These are phyloP conservation scores for Epizoanthus illoricatus DNA, from an alignment of 92 coral and sea anemone species.

Conservation along the genomic window DNA sequence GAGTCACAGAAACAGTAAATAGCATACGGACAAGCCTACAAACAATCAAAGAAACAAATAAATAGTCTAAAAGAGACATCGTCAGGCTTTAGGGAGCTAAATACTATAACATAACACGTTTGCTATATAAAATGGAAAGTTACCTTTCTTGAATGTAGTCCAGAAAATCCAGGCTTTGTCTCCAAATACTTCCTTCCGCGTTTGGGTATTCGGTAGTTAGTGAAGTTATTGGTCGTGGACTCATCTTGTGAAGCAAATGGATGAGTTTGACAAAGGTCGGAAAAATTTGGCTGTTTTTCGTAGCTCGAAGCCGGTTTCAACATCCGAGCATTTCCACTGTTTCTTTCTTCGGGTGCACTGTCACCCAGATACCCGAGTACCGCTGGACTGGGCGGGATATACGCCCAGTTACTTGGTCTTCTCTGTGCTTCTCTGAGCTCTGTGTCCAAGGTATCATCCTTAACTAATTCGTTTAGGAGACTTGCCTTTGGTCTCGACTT, in stretches of 20 bases:
- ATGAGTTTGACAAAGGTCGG: conserved; percentile 7
- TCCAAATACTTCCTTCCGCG: conserved; percentile 21
- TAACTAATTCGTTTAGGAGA: conserved; percentile 1
- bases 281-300: not conserved
- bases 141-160: conserved; percentile 20
- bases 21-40: no score
- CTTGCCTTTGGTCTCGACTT: not conserved
- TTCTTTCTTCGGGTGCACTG: conserved; percentile 6
- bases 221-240: not conserved
- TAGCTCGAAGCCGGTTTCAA: not conserved
- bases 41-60: no score
- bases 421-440: not conserved
- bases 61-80: no score
- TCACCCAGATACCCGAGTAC: not conserved
- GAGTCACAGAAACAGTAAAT: no score
- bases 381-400: not conserved
- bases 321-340: not conserved
- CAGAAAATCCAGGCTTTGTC: conserved; percentile 5
- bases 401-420: not conserved
- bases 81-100: no score
- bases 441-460: not conserved
- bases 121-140: no score
- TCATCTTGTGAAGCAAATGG: not conserved
- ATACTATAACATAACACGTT: no score
- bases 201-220: conserved; percentile 26